These are phyloP conservation scores for Cataglyphis rosenhaueri DNA, from an alignment of 2,888 invertebrate species.

Conservation along the genomic window DNA sequence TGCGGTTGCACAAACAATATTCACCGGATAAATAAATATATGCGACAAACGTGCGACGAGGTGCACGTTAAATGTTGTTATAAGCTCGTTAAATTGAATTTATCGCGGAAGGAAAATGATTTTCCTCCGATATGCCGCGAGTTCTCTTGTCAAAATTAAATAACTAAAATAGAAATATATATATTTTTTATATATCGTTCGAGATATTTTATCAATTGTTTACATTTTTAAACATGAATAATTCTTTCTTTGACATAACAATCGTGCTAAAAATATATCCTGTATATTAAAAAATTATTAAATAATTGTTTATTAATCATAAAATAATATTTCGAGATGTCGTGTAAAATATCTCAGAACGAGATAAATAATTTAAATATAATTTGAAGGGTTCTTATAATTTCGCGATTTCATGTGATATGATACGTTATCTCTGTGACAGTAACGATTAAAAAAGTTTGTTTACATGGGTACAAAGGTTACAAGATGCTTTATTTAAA, in stretches of 20 bases:
- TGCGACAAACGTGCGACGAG: background rate
- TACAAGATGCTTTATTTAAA: slow-evolving; percentile 27
- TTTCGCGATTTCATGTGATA: slow-evolving; percentile 4
- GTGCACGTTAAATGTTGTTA: slow-evolving; percentile 23
- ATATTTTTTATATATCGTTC: background rate
- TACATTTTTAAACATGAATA: background rate
- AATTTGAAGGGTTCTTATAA: background rate
- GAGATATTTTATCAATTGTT: background rate
- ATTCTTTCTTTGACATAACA: background rate
- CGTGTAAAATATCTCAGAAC: background rate
- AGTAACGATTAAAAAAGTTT: slow-evolving; percentile 19
- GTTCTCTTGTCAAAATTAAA: background rate
- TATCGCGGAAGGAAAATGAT: background rate
- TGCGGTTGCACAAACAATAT: slow-evolving; percentile 35
- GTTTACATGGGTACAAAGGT: slow-evolving; percentile 15
- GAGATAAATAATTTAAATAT: background rate
- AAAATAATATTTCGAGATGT: background rate
- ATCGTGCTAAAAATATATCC: background rate
- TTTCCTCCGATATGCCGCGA: background rate
- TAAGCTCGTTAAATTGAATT: slow-evolving; percentile 27
- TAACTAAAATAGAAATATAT: background rate
- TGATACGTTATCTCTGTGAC: background rate
- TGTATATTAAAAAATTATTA: background rate
- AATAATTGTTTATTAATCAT: background rate
- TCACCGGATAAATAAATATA: slow-evolving; percentile 40